phyloP scores from a whole-genome alignment of 2,797 vertebrate genomes.

The Adrianichthys oophorus region DNA sequence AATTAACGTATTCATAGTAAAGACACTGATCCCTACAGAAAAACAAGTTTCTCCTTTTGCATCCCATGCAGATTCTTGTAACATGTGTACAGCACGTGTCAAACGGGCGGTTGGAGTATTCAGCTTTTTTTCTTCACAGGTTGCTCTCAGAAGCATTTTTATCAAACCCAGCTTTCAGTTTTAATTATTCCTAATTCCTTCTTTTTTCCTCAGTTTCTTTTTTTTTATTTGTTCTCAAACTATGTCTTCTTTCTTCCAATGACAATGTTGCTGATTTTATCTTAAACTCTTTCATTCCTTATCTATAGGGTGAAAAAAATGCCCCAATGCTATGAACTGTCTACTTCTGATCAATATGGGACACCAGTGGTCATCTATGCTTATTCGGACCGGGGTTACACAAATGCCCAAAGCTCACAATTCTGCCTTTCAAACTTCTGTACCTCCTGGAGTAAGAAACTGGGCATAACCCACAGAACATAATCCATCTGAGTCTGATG shows the following conservation, averaged over 20 bases:
- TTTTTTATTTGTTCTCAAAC: slow-evolving; percentile 23
- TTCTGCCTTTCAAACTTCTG: slow-evolving; percentile 62
- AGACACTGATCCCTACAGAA: slow-evolving; percentile 35
- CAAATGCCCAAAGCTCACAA: slow-evolving; percentile 39
- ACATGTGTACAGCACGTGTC: slow-evolving; percentile 72
- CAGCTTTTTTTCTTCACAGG: slow-evolving; percentile 55
- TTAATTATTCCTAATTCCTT: slow-evolving; percentile 42
- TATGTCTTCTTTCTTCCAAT: slow-evolving; percentile 1
- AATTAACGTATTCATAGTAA: neutral
- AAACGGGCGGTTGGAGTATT: slow-evolving; percentile 56
- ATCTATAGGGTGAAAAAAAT: no score
- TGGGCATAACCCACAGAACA: slow-evolving; percentile 54
- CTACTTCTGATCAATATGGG: slow-evolving; percentile 63
- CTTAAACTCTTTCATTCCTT: no score
- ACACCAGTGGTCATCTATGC: slow-evolving; percentile 65
- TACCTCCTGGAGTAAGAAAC: slow-evolving; percentile 59
- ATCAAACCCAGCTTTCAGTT: slow-evolving; percentile 61
- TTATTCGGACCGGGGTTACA: slow-evolving; percentile 59
- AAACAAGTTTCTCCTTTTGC: slow-evolving; percentile 28
- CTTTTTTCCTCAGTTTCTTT: slow-evolving; percentile 12
- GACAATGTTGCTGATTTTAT: no score
- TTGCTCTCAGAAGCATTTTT: slow-evolving; percentile 68
- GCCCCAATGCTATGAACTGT: no score
- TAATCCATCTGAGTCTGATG: slow-evolving; percentile 73
- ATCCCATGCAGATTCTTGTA: slow-evolving; percentile 21